Evolutionary conservation across 2,888 invertebrate species (phyloP).

Genomic region (Hemaris fuciformis): DNA sequence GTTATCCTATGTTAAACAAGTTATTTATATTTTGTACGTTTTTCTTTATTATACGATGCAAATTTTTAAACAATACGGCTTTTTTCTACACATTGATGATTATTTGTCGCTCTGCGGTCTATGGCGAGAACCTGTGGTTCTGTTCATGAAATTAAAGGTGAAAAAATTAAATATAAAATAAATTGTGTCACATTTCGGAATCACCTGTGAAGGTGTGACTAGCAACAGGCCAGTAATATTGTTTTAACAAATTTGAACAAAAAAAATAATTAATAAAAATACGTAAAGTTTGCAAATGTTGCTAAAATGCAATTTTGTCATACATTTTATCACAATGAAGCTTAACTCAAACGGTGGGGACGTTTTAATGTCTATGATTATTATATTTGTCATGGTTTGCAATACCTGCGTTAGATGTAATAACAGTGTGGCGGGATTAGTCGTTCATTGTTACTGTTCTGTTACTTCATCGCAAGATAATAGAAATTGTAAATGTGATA

Average conservation of each 20-base stretch:
- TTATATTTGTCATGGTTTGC: background rate
- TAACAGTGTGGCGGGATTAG: background rate
- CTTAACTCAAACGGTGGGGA: background rate
- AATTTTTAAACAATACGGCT: too few relatives aligned
- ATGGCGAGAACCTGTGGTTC: too few relatives aligned
- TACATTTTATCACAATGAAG: background rate
- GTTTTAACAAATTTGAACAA: too few relatives aligned
- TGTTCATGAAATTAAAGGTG: too few relatives aligned
- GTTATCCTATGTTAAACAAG: background rate
- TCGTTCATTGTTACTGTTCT: background rate
- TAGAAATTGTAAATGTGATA: background rate
- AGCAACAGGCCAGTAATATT: too few relatives aligned
- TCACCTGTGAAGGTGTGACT: too few relatives aligned
- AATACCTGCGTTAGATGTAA: background rate
- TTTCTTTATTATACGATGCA: too few relatives aligned
- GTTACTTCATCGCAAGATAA: background rate
- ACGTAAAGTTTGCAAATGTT: background rate
- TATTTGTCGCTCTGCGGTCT: too few relatives aligned
- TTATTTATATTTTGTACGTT: background rate
- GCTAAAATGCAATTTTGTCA: background rate
- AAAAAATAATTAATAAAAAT: too few relatives aligned
- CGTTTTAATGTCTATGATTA: background rate
- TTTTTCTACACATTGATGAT: too few relatives aligned
- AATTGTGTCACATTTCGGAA: too few relatives aligned
- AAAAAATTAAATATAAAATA: too few relatives aligned